Evolutionary conservation across 92 coral and sea anemone species (phyloP), one percentile per base, ranked within the genome.

Genomic region (Blastomussa wellsi): DNA sequence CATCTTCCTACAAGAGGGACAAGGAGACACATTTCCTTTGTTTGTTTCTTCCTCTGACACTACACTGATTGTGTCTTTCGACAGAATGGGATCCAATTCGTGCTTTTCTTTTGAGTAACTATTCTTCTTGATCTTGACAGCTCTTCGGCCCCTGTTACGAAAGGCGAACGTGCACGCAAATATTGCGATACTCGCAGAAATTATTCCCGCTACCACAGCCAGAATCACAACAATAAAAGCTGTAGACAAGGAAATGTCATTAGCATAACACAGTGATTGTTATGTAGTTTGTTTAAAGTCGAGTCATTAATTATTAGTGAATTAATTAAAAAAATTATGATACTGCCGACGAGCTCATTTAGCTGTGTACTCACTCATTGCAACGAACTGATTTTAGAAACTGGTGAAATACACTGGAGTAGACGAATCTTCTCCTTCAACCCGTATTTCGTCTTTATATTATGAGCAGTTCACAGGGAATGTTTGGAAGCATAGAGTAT

Each of bases 1-100:
- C 0, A 78, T 26, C 67, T 82, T 92, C 32, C 94, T 67, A 37
- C 94, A 85, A 26, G 87, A 53, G 16, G 78, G 90, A 37, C 90
- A 92, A 0, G 87, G 80, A 74, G 87, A 83, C 10, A 83, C 69
- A n/a, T 37, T 64, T 71, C 67, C 86, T 9, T 82, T 70, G 74
- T 72, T 72, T 5, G n/a, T 32, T 36, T 82, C 86, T 26, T 13
- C 42, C 7, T 52, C 78, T 10, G 36, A n/a, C 17, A 35, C 78
- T 35, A 26, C 10, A 13, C 86, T 38, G 14, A 10, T 38, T 14
- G 22, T 8, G 13, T 36, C 70, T 7, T 53, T 35, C 24, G 75
- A 7, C 28, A 83, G 26, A 48, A 83, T 75, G 4, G 87, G 87
- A 29, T 83, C 74, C 17, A 31, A 52, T 55, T 83, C 87, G 62